Base-by-base conservation (phyloP, 1,140 invertebrate genomes). In the Cyphomyrmex costatus region DNA sequence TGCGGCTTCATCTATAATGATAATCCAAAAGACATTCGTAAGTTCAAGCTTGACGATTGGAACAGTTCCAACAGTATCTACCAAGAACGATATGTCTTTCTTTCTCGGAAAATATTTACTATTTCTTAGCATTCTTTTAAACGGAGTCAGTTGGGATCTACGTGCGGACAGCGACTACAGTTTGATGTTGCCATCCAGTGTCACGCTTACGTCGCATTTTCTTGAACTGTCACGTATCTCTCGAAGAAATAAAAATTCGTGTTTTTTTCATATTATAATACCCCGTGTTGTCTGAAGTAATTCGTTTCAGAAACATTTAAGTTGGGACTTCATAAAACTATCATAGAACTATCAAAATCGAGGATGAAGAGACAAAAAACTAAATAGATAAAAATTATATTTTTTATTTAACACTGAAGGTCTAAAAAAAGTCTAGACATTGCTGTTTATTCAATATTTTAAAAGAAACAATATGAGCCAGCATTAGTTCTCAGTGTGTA, bases 21-120 rank as follows among this genome's bases (percentile, higher is more conserved):
- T 78, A 90, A 86, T 12, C 14, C 36, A 79, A 88, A 78, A 46
- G 86, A 86, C 21, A 7, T 83, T 46, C 63, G 27, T 74, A 87
- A 92, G 92, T 83, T 91, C 93, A 66, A 86, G 83, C 88, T 91
- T 87, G 84, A 53, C 85, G 84, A 21, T 78, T 94, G 93, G 93
- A 93, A 86, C 71, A 53, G 30, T 71, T 92, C 93, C 93, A 92
- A 85, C 89, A 79, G 85, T 82, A 86, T 89, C 84, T 58, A 87
- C 51, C 82, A 30, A 27, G 46, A 66, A 51, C 76, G 84, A 91
- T 91, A 79, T 88, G 89, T 91, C 87, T 68, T 21, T 16, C 12
- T 68, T 68, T 6, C 36, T 91, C 36, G 86, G 71, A 88, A 92
- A 92, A 92, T 93, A 93, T 93, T 91, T 92, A 91, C 89, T 77